Base-by-base conservation (phyloP, 2,797 vertebrate species). In the Onychomys torridus region DNA sequence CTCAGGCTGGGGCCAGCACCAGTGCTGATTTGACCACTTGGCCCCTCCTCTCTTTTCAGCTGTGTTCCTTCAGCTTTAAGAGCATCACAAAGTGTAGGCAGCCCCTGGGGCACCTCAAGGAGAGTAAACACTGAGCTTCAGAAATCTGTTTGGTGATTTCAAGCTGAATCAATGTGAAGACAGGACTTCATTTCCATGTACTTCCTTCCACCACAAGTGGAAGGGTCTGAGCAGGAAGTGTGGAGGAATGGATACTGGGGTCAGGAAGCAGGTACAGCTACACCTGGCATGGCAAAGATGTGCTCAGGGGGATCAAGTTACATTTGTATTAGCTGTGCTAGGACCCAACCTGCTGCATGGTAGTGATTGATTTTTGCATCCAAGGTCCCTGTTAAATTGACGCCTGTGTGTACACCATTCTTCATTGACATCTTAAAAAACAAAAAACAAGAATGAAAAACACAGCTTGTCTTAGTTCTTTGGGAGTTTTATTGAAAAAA, bases 21-120 rank as follows among this genome's bases (percentile, higher is more conserved):
- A 81, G 37, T 92, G 82, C 81, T 91, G 85, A 43, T 79, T 89
- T 59, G 37, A 27, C 27, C 14, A 43, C 3, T 43, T 77, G 63
- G 17, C 29, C 13, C 29, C 55, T 76, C 17, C 46, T 25, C 2
- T 3, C 0, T 86, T 78, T 90, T 91, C 57, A 11, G 7, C 19
- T 57, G 16, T 67, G 4, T 67, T 75, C 5, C 34, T 76, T 19
- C 7, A 55, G 3, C 0, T 0, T 34, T 43, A 75, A 91, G 40
- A 78, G 37, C n/a, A 83, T 43, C 13, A 46, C 67, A 65, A 13
- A 46, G 2, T 16, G 40, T 6, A 49, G 32, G 32, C 11, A 67
- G 52, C 2, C 17, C 3, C 5, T 29, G 43, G 21, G n/a, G 25
- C 5, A 3, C 59, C 16, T 89, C 17, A 43, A 40, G 10, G 55